These are phyloP conservation scores for Rotaria socialis DNA, from an alignment of 2,888 invertebrate species.

Conservation along the genomic window DNA sequence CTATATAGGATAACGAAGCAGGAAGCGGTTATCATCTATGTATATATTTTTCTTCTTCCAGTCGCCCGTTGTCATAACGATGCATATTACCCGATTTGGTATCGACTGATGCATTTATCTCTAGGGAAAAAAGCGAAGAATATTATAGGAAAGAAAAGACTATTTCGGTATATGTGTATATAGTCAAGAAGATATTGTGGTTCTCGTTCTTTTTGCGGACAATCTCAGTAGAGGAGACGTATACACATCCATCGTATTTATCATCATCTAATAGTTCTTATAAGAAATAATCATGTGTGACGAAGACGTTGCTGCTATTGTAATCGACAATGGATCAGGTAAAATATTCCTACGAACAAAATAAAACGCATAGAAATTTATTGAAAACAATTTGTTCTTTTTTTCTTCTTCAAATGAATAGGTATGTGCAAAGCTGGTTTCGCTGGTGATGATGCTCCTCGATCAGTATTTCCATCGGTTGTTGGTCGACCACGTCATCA, in stretches of 20 bases:
- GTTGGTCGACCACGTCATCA: conserved; percentile 48
- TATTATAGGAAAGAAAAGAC: not conserved
- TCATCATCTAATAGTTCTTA: not conserved
- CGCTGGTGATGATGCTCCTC: conserved; percentile 47
- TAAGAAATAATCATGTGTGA: conserved; percentile 45
- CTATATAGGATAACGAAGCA: not conserved
- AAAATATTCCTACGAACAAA: not conserved
- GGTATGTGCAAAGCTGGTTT: conserved; percentile 47
- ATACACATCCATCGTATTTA: not conserved
- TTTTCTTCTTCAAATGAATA: not conserved
- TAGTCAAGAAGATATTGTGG: not conserved
- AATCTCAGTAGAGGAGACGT: not conserved
- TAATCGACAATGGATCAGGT: conserved; percentile 47
- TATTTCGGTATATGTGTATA: conserved; percentile 2
- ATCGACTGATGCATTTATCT: not conserved
- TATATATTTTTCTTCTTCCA: not conserved
- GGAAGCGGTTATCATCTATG: not conserved
- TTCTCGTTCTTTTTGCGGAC: conserved; percentile 8
- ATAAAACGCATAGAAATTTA: not conserved
- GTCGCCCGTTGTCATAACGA: not conserved
- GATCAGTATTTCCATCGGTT: conserved; percentile 46
- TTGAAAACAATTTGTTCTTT: too few species aligned
- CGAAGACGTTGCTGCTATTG: conserved; percentile 47
- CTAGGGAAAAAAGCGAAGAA: not conserved
- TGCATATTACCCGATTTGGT: conserved; percentile 6